These are phyloP conservation scores for cattle (Bos taurus) DNA, from an alignment of 2,113 vertebrate species.

Conservation along the genomic window ARS-UCD2.0 NC_037355.1:3648001-3648500, in stretches of 20 bases:
- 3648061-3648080: not conserved
- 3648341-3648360: not conserved
- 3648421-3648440: not conserved
- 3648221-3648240: rapidly evolving
- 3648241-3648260: not conserved
- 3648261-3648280: rapidly evolving
- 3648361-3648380: not conserved
- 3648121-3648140: not conserved
- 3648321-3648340: not conserved
- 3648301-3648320: not conserved
- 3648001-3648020: not conserved
- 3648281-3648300: not conserved
- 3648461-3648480: not conserved
- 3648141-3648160: not conserved
- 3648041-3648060: rapidly evolving
- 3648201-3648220: not conserved
- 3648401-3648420: not conserved
- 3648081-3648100: rapidly evolving
- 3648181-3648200: not conserved
- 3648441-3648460: not conserved
- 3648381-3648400: not conserved
- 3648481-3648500: rapidly evolving
- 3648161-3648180: not conserved
- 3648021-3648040: not conserved
- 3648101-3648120: not conserved